A percentile compares a stretch with the other conserved stretches of the same genome.
Evolutionary conservation across 1,140 invertebrate species (phyloP).

Genomic region (Temnothorax longispinosus): DNA sequence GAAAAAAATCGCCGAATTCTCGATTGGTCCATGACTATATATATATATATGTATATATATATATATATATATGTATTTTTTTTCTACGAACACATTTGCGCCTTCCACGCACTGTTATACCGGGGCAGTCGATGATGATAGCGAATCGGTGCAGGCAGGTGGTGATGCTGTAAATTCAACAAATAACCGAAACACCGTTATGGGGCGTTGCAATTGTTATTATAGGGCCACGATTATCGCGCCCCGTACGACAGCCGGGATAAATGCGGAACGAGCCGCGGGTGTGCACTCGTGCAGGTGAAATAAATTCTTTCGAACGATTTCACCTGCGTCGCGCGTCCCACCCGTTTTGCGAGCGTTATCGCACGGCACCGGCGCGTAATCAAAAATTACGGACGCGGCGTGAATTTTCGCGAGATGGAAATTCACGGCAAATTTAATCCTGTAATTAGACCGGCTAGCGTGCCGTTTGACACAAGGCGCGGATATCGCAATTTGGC

Average conservation of each 20-base stretch:
- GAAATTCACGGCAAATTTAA: conserved; percentile 63
- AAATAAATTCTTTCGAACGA: conserved; percentile 76
- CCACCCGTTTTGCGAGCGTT: conserved; percentile 52
- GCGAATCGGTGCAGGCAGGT: conserved; percentile 62
- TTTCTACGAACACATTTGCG: conserved; percentile 9
- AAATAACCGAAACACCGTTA: conserved; percentile 70
- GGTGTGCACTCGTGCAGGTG: conserved; percentile 42
- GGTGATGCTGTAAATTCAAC: conserved; percentile 66
- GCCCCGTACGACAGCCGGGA: conserved; percentile 47
- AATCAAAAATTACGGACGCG: conserved; percentile 71
- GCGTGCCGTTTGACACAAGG: conserved; percentile 62
- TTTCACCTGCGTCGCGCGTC: conserved; percentile 60
- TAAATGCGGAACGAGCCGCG: conserved; percentile 60
- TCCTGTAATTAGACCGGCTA: conserved; percentile 70
- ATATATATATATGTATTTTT: background rate
- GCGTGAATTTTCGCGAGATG: conserved; percentile 62
- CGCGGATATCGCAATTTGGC: conserved; percentile 54
- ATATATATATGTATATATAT: no score
- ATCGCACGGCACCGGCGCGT: conserved; percentile 60
- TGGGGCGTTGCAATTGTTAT: conserved; percentile 65
- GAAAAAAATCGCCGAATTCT: conserved; percentile 26
- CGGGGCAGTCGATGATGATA: conserved; percentile 56
- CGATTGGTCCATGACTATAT: background rate
- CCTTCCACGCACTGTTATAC: conserved; percentile 6
- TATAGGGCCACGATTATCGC: conserved; percentile 69